Percentiles rank a stretch among this genome's conserved stretches.
Conservation (phyloP, 2,888 invertebrate species). For the Podotricha telesiphe region DNA sequence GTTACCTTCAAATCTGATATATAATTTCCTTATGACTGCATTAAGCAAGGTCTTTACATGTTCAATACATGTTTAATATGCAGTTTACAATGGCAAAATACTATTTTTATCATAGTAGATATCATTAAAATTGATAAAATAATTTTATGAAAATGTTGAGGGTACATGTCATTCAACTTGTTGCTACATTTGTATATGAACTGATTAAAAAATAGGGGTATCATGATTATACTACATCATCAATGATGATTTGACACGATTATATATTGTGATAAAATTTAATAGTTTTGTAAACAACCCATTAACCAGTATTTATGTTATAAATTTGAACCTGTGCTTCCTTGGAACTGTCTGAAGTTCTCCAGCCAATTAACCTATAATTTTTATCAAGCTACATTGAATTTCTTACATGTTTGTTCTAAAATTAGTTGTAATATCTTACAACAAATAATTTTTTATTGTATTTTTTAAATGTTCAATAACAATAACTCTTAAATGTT, state of each 20-base stretch:
- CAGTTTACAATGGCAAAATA: background rate
- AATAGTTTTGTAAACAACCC: background rate
- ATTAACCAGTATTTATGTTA: background rate
- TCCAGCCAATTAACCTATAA: no score
- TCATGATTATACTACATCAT: no score
- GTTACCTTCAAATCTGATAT: conserved; percentile 10
- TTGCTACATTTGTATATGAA: no score
- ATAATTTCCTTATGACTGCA: conserved; percentile 13
- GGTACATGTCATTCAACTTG: background rate
- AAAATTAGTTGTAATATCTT: no score
- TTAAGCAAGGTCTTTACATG: conserved; percentile 7
- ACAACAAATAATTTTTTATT: no score
- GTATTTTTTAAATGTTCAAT: no score
- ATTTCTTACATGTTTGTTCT: no score
- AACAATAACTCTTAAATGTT: no score
- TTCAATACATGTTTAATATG: background rate
- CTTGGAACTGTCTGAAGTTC: no score
- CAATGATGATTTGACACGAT: background rate
- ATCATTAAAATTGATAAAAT: background rate
- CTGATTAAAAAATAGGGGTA: no score
- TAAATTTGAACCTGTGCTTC: no score
- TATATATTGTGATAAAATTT: background rate
- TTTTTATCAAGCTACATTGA: no score
- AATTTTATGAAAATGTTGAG: background rate
- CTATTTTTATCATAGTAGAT: background rate